phyloP scores from a whole-genome alignment of 2,797 vertebrate species.

The Carduelis carduelis region DNA sequence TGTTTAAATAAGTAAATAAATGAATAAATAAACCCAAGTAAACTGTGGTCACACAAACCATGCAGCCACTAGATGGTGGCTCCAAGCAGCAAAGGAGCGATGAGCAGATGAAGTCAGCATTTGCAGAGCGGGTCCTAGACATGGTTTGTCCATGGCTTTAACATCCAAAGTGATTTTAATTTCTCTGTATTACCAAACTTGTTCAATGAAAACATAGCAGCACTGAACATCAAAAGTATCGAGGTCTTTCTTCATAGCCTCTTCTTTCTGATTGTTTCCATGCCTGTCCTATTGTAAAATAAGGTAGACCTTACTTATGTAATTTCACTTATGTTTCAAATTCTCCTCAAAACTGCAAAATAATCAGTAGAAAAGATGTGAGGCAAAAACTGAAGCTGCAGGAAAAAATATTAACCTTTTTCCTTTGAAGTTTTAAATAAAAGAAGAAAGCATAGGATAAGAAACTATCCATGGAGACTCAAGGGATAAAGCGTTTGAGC shows the following conservation, averaged over 20 bases:
- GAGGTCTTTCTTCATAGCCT: not conserved
- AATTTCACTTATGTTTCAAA: not conserved
- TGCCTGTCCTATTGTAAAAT: not conserved
- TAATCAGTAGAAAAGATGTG: not conserved
- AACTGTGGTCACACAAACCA: not conserved
- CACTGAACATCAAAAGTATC: not conserved
- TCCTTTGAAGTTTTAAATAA: not conserved
- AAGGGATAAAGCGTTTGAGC: not conserved
- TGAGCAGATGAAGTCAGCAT: not conserved
- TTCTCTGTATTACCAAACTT: rapidly evolving
- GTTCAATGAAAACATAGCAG: not conserved
- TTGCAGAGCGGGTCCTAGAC: not conserved
- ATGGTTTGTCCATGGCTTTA: not conserved
- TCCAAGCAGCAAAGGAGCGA: not conserved
- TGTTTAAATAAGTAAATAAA: not conserved
- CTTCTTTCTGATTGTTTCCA: not conserved
- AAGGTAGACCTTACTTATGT: not conserved
- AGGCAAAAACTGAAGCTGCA: not conserved
- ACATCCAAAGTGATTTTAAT: not conserved
- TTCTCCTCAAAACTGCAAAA: not conserved
- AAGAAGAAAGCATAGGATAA: not conserved
- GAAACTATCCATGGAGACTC: not conserved
- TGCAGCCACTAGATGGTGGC: not conserved
- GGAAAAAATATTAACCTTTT: not conserved
- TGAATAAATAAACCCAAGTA: not conserved